phyloP scores from a whole-genome alignment of 2,888 invertebrate species.

The Chrysomela aeneicollis region DNA sequence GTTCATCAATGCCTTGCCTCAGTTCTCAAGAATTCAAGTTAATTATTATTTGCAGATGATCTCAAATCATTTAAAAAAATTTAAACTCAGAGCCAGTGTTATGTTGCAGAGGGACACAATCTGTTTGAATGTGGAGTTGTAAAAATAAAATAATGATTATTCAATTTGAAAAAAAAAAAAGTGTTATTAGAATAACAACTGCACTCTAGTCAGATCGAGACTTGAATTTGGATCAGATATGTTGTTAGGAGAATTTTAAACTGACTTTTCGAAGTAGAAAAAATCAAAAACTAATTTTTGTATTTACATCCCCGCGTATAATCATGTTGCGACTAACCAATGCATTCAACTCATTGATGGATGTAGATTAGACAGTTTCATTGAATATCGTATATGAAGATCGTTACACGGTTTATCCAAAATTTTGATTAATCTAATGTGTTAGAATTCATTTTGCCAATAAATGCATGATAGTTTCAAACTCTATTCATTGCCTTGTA shows the following conservation, averaged over 20 bases:
- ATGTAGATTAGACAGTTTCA: slow-evolving; percentile 3
- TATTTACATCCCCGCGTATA: not conserved
- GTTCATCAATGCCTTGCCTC: too few species aligned
- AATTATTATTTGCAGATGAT: slow-evolving; percentile 16
- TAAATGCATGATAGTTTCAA: not conserved
- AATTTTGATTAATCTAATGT: not conserved
- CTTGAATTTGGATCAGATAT: too few species aligned
- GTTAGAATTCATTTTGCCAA: not conserved
- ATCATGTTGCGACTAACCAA: slow-evolving; percentile 14
- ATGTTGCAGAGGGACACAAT: too few species aligned
- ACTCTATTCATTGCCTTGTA: not conserved
- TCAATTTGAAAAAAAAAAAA: too few species aligned
- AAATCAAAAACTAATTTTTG: not conserved
- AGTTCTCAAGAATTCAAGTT: too few species aligned
- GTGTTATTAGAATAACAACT: too few species aligned
- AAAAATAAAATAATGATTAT: too few species aligned
- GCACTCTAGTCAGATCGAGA: too few species aligned
- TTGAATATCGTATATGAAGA: not conserved
- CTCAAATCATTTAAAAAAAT: too few species aligned
- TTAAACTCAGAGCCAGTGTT: too few species aligned
- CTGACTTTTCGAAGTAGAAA: slow-evolving; percentile 10
- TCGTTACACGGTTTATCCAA: slow-evolving; percentile 7
- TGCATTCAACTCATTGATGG: slow-evolving; percentile 13
- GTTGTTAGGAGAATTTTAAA: not conserved
- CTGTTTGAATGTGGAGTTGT: too few species aligned